Conservation (phyloP, 2,888 invertebrate genomes). For the Sinodicranocentrus sp. region DNA sequence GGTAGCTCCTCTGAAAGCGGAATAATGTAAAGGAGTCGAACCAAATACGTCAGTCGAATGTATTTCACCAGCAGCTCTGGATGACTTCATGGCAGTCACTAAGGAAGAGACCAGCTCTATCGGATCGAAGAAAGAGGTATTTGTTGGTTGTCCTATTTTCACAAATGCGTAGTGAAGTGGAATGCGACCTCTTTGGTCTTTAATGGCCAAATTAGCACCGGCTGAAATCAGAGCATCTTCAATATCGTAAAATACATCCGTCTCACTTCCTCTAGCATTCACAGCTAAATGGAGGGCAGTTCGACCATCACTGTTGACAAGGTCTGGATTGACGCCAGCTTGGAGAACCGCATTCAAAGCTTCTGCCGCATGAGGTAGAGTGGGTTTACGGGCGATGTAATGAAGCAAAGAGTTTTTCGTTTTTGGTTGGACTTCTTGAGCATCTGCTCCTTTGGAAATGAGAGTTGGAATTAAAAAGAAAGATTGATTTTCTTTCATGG, state of each 20-base stretch:
- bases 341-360: constrained; percentile 50
- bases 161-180: constrained; percentile 80
- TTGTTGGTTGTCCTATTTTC: constrained; percentile 77
- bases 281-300: constrained; percentile 80
- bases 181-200: constrained; percentile 78
- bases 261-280: constrained; percentile 78
- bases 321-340: constrained; percentile 51
- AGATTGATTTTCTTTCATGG: constrained; percentile 26
- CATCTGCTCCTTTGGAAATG: constrained; percentile 69
- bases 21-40: constrained; percentile 79
- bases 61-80: constrained; percentile 75
- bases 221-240: constrained; percentile 79
- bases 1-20: constrained; percentile 80
- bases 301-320: constrained; percentile 75
- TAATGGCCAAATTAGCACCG: constrained; percentile 78
- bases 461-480: constrained; percentile 65
- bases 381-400: constrained; percentile 66
- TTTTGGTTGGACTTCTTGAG: constrained; percentile 52
- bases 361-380: constrained; percentile 23
- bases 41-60: constrained; percentile 78
- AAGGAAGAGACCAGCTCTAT: constrained; percentile 79
- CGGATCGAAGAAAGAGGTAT: constrained; percentile 70
- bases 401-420: constrained; percentile 71
- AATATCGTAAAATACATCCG: constrained; percentile 79
- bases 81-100: constrained; percentile 78